Conservation (phyloP, 2,113 vertebrate species). For the Labeo catla region DNA sequence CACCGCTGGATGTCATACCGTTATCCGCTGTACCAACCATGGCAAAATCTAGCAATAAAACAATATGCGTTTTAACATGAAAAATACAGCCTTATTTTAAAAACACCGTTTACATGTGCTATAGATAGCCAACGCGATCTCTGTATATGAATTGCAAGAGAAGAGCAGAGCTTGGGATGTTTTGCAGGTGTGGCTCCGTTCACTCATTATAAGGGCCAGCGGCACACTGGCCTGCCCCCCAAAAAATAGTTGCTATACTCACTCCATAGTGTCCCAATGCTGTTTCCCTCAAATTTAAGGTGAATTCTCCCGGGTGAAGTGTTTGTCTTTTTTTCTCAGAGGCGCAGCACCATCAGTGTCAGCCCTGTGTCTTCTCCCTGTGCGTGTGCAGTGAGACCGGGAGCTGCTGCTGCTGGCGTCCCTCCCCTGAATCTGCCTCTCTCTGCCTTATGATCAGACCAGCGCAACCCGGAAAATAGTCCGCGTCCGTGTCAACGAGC, state of each 20-base stretch:
- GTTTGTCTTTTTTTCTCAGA: constrained; percentile 33
- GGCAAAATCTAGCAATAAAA: neutral
- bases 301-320: constrained; percentile 14
- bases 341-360: constrained; percentile 51
- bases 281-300: constrained; percentile 17
- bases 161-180: constrained; percentile 34
- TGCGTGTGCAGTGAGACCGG: constrained; percentile 36
- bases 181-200: constrained; percentile 52
- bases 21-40: constrained; percentile 21
- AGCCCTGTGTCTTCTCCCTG: constrained; percentile 43
- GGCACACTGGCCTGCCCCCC: neutral
- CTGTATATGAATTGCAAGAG: neutral
- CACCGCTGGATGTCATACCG: constrained; percentile 38
- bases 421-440: constrained; percentile 54
- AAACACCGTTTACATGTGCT: neutral
- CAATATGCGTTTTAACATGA: neutral
- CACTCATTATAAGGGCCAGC: constrained; percentile 21
- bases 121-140: neutral
- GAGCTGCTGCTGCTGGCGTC: constrained; percentile 41
- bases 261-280: constrained; percentile 53
- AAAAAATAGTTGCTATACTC: constrained; percentile 44
- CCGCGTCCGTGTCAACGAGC: neutral
- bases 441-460: constrained; percentile 27
- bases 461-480: neutral
- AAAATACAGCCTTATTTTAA: neutral